Evolutionary conservation across 2,113 vertebrate species (phyloP), one percentile per base, ranked within the genome.

Genomic region (Trichomycterus rosablanca): DNA sequence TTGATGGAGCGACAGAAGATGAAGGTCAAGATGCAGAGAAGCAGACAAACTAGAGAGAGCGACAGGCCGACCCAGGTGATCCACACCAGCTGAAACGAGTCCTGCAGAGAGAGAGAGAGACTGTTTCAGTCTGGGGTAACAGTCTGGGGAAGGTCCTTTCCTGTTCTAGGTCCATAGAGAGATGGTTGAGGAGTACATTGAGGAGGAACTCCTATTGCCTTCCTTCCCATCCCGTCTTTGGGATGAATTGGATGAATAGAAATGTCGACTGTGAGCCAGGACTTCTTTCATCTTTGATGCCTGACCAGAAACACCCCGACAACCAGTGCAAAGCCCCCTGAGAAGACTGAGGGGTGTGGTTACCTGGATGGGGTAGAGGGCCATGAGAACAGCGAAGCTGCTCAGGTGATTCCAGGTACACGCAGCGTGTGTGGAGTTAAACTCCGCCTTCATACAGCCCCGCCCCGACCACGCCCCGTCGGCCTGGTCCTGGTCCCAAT

Each of bases 301-400:
- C n/a, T n/a, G n/a, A n/a, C n/a, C n/a, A n/a, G n/a, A n/a, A n/a
- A n/a, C n/a, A n/a, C n/a, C n/a, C n/a, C n/a, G n/a, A n/a, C n/a
- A n/a, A n/a, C n/a, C n/a, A n/a, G n/a, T 8, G 34, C 23, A 19
- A 42, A 7, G 22, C 26, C 26, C 7, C 7, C 26, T 30, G 3
- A 30, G 26, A 30, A 9, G 26, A 14, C 5, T 1, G n/a, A 49
- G 7, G 16, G 8, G 39, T 34, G 23, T 20, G 3, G 4, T 7
- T 57, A 94, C 93, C 87, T 92, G 12, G 0, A 89, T 48, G 0
- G 88, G 74, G 1, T 92, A 84, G 23, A 89, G 86, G 0, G 92
- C 88, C 92, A 94, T 87, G 14, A 95, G 85, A 0, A 95, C 76
- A 0, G 92, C 92, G 1, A 95, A 95, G 80, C 90, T 94, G 78